A percentile compares a stretch with the other conserved stretches of the same genome.
Conservation (phyloP, 2,888 invertebrate genomes). For the Flexamia atlantica region DNA sequence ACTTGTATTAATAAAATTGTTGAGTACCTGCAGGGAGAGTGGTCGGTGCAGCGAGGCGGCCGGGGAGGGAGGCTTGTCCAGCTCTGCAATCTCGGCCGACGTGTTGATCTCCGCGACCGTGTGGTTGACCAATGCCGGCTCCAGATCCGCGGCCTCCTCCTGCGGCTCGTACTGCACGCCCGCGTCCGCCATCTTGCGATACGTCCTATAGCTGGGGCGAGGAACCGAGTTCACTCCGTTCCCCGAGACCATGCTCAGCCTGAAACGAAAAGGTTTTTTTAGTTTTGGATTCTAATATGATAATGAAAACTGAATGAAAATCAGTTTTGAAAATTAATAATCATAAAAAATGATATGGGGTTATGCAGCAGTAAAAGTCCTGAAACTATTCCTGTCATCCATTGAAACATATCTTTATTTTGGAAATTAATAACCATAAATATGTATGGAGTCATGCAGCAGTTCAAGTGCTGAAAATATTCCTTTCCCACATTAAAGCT, state of each 20-base stretch:
- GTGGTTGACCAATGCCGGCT: neutral
- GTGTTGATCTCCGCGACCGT: conserved; percentile 49
- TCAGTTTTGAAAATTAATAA: no score
- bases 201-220: conserved; percentile 36
- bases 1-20: no score
- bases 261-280: conserved; percentile 6
- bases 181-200: conserved; percentile 52
- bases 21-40: conserved; percentile 42
- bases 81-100: conserved; percentile 25
- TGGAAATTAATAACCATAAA: no score
- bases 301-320: no score
- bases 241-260: conserved; percentile 57
- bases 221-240: conserved; percentile 43
- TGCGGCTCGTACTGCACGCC: conserved; percentile 39
- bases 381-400: no score
- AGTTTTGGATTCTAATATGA: no score
- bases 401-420: no score
- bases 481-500: no score
- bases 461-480: no score
- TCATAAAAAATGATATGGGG: no score
- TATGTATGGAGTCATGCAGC: no score
- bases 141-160: neutral
- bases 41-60: neutral
- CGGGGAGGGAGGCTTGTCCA: neutral
- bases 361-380: no score